phyloP scores from a whole-genome alignment of 2,113 vertebrate genomes.

The Gymnarchus niloticus region DNA sequence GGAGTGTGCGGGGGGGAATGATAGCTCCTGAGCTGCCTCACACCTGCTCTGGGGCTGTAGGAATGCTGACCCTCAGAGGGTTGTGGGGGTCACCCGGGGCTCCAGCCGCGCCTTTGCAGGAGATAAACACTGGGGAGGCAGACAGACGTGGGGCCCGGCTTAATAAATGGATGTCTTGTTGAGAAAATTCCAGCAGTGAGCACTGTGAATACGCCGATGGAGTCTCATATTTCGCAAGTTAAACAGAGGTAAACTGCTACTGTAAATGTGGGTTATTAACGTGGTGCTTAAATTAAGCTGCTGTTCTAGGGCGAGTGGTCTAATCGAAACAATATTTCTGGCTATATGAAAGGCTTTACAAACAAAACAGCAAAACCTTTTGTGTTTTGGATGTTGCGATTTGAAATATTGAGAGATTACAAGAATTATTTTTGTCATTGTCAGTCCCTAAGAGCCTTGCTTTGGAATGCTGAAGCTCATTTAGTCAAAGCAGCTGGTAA shows the following conservation, averaged over 20 bases:
- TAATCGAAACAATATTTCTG: neutral
- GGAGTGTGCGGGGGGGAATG: slow-evolving; percentile 35
- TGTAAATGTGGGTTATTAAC: neutral
- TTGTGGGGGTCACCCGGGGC: slow-evolving; percentile 41
- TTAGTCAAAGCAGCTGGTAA: neutral
- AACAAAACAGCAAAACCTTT: neutral
- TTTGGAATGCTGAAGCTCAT: neutral
- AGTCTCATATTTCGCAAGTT: neutral
- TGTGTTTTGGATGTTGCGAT: neutral
- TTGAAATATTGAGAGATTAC: neutral
- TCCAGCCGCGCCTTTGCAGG: neutral
- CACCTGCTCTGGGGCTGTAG: slow-evolving; percentile 52
- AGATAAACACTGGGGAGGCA: slow-evolving; percentile 13
- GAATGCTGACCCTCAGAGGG: slow-evolving; percentile 41
- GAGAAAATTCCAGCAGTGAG: neutral
- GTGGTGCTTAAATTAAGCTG: no score
- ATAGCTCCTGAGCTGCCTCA: slow-evolving; percentile 32
- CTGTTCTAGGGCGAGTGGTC: no score
- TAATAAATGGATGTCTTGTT: neutral
- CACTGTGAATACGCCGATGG: neutral
- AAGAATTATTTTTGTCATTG: neutral
- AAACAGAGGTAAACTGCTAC: neutral
- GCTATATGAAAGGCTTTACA: neutral
- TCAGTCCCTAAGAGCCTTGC: neutral
- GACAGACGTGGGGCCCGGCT: neutral